Evolutionary conservation across 2,888 invertebrate genomes (phyloP), one percentile per base, ranked within the genome.

Genomic region (Mesodorylaimus sp.): DNA sequence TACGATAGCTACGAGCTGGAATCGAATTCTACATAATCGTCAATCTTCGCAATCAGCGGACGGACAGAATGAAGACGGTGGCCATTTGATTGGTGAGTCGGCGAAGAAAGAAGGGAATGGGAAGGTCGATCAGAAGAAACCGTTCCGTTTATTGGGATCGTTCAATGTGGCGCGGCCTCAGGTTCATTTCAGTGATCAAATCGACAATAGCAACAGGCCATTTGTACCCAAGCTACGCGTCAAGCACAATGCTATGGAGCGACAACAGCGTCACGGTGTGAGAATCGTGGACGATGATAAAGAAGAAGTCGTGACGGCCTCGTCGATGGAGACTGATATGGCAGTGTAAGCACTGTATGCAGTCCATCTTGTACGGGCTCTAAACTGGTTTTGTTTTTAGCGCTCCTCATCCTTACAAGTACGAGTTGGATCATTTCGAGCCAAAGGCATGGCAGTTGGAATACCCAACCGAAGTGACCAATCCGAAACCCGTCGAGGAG

Each of bases 401-500:
- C 3, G 37, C 50, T 13, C 48, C 51, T 5, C 59, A 62, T 54
- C 62, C 62, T 1, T 62, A 62, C 44, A 49, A 55, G 2, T 51
- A 55, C 5, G 62, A 62, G 51, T 37, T 61, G 19, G 54, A 58
- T 1, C 51, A 54, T 41, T 60, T 59, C 46, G 52, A 52, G 43
- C 51, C 54, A 10, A 55, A 13, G 48, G 48, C 24, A 25, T 47
- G 23, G 28, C 43, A 37, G 26, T 52, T 48, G 24, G 41, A 5
- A 3, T 27, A 37, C 21, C 16, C 36, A 7, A 5, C 3, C 23
- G 23, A 5, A 7, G 23, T 38, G 19, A 19, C 10, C 0, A 61
- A 73, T 1, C 74, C 75, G 28, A 68, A 67, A 57, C 58, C 70
- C 0, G 53, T 83, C 1, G 73, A 75, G 0, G 72, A 78, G 1